A percentile compares a stretch with the other conserved stretches of the same genome.
phyloP scores from a whole-genome alignment of 2,888 invertebrate genomes.

The Perdita meconis region DNA sequence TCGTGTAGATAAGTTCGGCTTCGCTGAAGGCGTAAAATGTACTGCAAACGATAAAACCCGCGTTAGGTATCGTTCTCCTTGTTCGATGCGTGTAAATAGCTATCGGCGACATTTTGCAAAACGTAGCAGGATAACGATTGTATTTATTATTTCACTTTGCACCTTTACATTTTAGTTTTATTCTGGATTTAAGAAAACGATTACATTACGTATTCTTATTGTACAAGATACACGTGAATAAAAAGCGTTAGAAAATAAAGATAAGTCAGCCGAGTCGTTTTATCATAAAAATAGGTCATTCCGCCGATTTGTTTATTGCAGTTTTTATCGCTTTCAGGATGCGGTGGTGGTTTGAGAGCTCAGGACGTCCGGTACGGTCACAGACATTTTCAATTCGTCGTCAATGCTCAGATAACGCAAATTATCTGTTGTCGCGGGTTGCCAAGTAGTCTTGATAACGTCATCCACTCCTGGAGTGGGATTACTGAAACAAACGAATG shows the following conservation, averaged over 20 bases:
- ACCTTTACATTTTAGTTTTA: conserved; percentile 28
- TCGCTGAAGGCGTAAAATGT: background rate
- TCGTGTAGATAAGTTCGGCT: conserved; percentile 26
- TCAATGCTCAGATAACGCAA: conserved; percentile 71
- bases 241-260: conserved; percentile 20
- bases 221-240: conserved; percentile 29
- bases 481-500: conserved; percentile 61
- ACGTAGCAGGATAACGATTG: conserved; percentile 32
- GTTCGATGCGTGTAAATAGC: conserved; percentile 59
- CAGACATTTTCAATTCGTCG: conserved; percentile 53
- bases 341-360: background rate
- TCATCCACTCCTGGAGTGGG: conserved; percentile 72
- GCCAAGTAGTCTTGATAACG: conserved; percentile 67
- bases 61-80: conserved; percentile 9
- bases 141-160: conserved; percentile 57
- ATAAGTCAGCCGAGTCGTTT: background rate
- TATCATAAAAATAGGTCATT: too few species aligned
- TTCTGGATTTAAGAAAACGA: conserved; percentile 11
- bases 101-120: conserved; percentile 41
- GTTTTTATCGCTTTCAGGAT: background rate
- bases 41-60: conserved; percentile 6
- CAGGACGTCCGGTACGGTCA: background rate
- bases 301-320: background rate
- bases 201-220: conserved; percentile 41
- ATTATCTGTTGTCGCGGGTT: conserved; percentile 54